phyloP scores from a whole-genome alignment of 2,888 invertebrate genomes.

The Lasius platythorax region DNA sequence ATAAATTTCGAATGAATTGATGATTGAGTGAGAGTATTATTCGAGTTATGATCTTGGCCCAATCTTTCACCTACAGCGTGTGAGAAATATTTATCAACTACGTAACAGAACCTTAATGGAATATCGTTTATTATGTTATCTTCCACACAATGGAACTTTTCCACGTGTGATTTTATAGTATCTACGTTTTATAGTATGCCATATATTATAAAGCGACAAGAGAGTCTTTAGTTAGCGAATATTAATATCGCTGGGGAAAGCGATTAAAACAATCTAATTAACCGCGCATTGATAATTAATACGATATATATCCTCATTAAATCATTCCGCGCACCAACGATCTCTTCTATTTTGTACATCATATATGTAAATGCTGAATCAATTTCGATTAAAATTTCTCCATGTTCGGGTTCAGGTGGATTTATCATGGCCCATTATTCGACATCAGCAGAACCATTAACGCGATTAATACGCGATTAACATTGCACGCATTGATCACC shows the following conservation, averaged over 20 bases:
- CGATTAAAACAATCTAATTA: slow-evolving; percentile 42
- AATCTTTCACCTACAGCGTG: slow-evolving; percentile 5
- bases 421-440: slow-evolving; percentile 48
- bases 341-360: slow-evolving; percentile 43
- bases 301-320: slow-evolving; percentile 37
- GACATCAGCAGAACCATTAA: slow-evolving; percentile 31
- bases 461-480: slow-evolving; percentile 32
- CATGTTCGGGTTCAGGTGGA: neutral
- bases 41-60: slow-evolving; percentile 10
- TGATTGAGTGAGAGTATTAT: slow-evolving; percentile 23
- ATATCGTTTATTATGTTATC: neutral
- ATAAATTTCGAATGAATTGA: slow-evolving; percentile 13
- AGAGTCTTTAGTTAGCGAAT: slow-evolving; percentile 7
- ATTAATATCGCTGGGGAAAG: slow-evolving; percentile 33
- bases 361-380: slow-evolving; percentile 51
- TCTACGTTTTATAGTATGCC: neutral
- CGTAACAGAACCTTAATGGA: neutral
- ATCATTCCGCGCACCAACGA: slow-evolving; percentile 39
- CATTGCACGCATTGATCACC: slow-evolving; percentile 13
- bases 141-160: neutral
- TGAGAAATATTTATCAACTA: neutral
- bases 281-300: slow-evolving; percentile 42
- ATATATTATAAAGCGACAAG: neutral
- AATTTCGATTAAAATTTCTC: slow-evolving; percentile 50
- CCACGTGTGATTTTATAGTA: neutral